Evolutionary conservation across 2,113 vertebrate species (phyloP).

Genomic region (Thalassoma bifasciatum): DNA sequence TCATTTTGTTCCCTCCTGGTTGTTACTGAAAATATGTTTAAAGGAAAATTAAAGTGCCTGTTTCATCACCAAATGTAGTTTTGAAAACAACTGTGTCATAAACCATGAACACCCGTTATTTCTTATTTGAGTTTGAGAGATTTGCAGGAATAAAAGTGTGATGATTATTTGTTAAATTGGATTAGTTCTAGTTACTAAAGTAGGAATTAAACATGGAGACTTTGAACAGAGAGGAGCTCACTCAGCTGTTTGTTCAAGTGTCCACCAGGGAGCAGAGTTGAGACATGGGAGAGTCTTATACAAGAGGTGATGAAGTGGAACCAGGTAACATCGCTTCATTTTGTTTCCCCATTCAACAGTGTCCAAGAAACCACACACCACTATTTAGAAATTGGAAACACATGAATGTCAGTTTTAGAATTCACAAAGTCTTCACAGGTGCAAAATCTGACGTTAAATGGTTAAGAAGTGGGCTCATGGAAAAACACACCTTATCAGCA

Average conservation of each 20-base stretch:
- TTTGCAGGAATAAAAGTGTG: neutral
- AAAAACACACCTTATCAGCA: slow-evolving; percentile 57
- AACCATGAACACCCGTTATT: too few species aligned
- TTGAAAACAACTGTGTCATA: too few species aligned
- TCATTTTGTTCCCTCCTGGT: neutral
- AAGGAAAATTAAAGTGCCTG: too few species aligned
- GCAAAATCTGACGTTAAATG: too few species aligned
- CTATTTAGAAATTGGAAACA: neutral
- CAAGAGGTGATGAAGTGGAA: neutral
- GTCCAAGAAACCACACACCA: neutral
- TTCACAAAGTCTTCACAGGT: too few species aligned
- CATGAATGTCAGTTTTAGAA: neutral
- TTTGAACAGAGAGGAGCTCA: neutral
- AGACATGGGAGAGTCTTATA: slow-evolving; percentile 22
- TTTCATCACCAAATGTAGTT: too few species aligned
- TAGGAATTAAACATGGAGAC: too few species aligned
- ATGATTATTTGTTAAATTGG: neutral
- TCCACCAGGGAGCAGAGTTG: slow-evolving; percentile 70
- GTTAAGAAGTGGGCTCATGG: slow-evolving; percentile 1
- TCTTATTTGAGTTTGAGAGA: neutral
- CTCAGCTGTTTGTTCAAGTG: slow-evolving; percentile 13
- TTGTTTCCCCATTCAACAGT: neutral
- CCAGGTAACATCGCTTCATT: neutral
- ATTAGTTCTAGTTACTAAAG: too few species aligned
- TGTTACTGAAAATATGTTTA: neutral